phyloP scores from a whole-genome alignment of 2,888 invertebrate species.

The Drosophila ezoana region DNA sequence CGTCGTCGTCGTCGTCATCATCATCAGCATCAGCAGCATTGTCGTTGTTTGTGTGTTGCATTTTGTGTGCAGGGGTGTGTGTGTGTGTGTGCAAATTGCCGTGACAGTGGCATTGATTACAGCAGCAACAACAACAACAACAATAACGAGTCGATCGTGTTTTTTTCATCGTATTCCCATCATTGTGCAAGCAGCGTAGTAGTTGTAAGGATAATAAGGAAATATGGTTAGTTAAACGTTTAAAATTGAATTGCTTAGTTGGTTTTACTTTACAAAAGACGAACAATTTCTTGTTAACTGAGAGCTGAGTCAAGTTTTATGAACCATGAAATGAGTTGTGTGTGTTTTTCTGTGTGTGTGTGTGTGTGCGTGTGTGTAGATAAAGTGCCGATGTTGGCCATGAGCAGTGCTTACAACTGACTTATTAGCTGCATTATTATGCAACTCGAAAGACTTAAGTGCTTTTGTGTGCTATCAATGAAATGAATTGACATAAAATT shows the following conservation, averaged over 20 bases:
- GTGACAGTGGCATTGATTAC: constrained; percentile 80
- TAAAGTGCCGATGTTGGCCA: neutral
- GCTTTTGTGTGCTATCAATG: constrained; percentile 1
- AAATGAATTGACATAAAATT: constrained; percentile 1
- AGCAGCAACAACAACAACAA: constrained; percentile 59
- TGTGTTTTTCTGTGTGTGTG: neutral
- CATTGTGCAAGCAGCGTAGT: constrained; percentile 37
- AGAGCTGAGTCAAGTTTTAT: constrained; percentile 6
- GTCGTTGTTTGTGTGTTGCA: constrained; percentile 67
- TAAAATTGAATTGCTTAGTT: constrained; percentile 63
- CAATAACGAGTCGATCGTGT: constrained; percentile 33
- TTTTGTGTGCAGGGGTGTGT: constrained; percentile 50
- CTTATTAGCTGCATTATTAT: constrained; percentile 1
- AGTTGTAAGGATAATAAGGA: constrained; percentile 64
- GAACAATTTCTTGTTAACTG: constrained; percentile 4
- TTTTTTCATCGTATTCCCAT: constrained; percentile 33
- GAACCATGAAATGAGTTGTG: constrained; percentile 1
- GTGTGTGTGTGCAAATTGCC: constrained; percentile 76
- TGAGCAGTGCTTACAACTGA: neutral
- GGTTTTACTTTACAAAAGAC: constrained; percentile 35
- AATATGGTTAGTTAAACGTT: constrained; percentile 80
- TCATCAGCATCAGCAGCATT: constrained; percentile 5
- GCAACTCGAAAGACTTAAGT: neutral
- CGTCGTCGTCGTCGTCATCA: constrained; percentile 6
- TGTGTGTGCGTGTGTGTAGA: neutral